phyloP scores from a whole-genome alignment of 1,140 invertebrate genomes.

The Eupristina koningsbergeri region DNA sequence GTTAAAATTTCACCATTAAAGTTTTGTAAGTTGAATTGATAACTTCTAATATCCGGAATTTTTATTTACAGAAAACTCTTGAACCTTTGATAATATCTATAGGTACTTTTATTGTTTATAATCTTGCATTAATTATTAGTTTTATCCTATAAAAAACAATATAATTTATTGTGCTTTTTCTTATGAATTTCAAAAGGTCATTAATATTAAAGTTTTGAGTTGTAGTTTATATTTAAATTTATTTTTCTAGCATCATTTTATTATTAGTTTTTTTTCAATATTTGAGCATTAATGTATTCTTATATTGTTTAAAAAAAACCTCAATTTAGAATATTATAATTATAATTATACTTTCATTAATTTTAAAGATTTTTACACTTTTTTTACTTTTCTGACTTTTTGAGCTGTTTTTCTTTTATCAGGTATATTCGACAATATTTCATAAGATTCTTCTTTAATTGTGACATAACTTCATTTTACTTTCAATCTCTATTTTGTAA shows the following conservation, averaged over 20 bases:
- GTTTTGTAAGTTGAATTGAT: too few relatives aligned
- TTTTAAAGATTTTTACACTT: neutral
- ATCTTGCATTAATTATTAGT: too few relatives aligned
- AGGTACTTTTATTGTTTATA: too few relatives aligned
- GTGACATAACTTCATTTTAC: neutral
- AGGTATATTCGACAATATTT: neutral
- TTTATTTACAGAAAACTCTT: too few relatives aligned
- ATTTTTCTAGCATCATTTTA: neutral
- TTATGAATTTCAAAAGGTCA: neutral
- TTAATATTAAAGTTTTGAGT: too few relatives aligned
- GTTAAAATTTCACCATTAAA: too few relatives aligned
- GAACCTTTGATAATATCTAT: too few relatives aligned
- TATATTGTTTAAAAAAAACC: neutral
- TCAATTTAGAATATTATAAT: neutral
- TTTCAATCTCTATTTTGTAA: neutral
- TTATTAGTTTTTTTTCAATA: neutral
- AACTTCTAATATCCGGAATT: too few relatives aligned
- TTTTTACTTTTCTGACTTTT: neutral
- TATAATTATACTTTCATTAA: neutral
- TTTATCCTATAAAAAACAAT: too few relatives aligned
- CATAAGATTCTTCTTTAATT: neutral
- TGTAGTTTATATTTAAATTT: neutral
- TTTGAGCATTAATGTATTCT: neutral
- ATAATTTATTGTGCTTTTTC: neutral
- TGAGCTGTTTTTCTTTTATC: neutral